A percentile compares a stretch with the other conserved stretches of the same genome.
Evolutionary conservation across 2,113 vertebrate genomes (phyloP).

Genomic region (Terrapene triunguis): DNA sequence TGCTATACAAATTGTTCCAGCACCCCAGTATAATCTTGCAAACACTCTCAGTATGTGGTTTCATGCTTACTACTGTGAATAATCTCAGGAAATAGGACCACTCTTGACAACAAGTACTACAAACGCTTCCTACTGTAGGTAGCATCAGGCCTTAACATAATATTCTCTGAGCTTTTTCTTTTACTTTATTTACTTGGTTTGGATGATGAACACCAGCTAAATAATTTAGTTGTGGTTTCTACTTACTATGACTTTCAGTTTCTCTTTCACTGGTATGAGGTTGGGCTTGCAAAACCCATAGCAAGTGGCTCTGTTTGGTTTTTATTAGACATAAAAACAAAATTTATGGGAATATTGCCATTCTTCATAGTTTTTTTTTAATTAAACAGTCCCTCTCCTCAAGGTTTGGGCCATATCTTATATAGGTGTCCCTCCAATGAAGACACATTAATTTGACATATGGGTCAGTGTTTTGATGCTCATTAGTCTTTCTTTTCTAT

Average conservation of each 20-base stretch:
- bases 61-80: background rate
- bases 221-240: background rate
- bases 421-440: background rate
- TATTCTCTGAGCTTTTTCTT: background rate
- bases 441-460: background rate
- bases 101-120: background rate
- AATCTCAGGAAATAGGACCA: background rate
- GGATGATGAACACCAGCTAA: background rate
- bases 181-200: background rate
- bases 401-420: background rate
- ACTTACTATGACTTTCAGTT: rapidly evolving
- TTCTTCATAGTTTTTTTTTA: background rate
- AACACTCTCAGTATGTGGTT: background rate
- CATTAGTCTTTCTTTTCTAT: background rate
- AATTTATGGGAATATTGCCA: background rate
- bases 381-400: background rate
- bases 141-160: background rate
- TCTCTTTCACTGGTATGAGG: background rate
- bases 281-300: background rate
- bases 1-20: too few relatives aligned
- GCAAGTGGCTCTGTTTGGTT: background rate
- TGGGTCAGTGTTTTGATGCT: background rate
- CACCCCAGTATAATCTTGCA: background rate
- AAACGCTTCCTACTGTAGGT: background rate
- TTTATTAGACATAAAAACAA: background rate